Conservation (phyloP, 92 coral and sea anemone species). For the Umimayanthus kanabou region DNA sequence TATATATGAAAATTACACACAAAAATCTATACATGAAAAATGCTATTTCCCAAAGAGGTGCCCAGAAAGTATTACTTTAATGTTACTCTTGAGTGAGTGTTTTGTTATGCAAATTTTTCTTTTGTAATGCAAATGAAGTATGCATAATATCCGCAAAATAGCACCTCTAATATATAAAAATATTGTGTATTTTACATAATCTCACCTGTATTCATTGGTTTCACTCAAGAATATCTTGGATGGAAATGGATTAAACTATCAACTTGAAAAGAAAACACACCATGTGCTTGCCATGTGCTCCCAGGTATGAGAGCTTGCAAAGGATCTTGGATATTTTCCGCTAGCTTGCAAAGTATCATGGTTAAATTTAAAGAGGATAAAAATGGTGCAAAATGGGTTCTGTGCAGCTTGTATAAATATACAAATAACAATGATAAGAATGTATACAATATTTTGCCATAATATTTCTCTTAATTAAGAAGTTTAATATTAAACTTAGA, state of each 20-base stretch:
- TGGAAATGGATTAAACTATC: conserved; percentile 5
- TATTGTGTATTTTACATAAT: not conserved
- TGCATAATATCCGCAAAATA: not conserved
- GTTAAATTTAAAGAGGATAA: conserved; percentile 10
- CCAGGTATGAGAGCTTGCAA: not conserved
- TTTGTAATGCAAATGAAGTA: not conserved
- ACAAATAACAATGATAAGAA: conserved; percentile 8
- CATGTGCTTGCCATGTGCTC: conserved; percentile 24
- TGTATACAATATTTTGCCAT: conserved; percentile 13
- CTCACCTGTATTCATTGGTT: conserved; percentile 15
- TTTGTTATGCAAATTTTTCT: conserved; percentile 13
- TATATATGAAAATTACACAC: not conserved
- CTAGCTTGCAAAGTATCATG: conserved; percentile 11
- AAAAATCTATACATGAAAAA: not conserved
- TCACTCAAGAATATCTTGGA: conserved; percentile 3
- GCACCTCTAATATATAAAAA: not conserved
- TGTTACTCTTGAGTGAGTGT: not conserved
- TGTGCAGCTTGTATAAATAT: not conserved
- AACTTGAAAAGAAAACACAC: not conserved
- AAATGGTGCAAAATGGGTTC: conserved; percentile 20
- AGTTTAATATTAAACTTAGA: not conserved
- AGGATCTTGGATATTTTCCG: not conserved
- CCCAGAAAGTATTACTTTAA: not conserved
- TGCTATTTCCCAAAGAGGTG: not conserved
- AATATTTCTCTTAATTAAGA: conserved; percentile 1